Evolutionary conservation across 2,113 vertebrate genomes (phyloP).

Genomic region (Xiphorhynchus elegans): DNA sequence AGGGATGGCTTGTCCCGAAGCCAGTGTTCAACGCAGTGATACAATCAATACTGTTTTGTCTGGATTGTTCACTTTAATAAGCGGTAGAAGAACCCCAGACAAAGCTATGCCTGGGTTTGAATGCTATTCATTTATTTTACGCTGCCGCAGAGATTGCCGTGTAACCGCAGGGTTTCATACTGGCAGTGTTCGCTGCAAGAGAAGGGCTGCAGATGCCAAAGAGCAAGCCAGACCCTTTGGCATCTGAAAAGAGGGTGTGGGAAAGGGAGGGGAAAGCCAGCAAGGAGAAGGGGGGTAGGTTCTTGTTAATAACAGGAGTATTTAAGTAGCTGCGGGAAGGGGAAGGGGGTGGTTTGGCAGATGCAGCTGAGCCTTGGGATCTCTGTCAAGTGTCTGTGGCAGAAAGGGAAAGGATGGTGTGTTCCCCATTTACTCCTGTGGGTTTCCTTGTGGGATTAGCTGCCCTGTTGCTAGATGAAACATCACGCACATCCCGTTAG

Average conservation of each 20-base stretch:
- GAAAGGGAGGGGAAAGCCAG: not conserved
- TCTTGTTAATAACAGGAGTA: constrained; percentile 13
- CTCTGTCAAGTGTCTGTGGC: not conserved
- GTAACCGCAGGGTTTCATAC: constrained; percentile 46
- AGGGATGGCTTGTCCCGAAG: not conserved
- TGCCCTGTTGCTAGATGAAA: not conserved
- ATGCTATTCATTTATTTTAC: constrained; percentile 58
- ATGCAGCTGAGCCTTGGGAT: not conserved
- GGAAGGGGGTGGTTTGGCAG: constrained; percentile 15
- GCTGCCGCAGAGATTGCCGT: constrained; percentile 25
- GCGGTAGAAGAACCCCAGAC: constrained; percentile 35
- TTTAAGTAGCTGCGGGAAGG: constrained; percentile 20
- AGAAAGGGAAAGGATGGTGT: not conserved
- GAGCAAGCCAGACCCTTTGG: constrained; percentile 36
- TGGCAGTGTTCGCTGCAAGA: not conserved
- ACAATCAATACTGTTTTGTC: constrained; percentile 62
- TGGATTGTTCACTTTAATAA: constrained; percentile 43
- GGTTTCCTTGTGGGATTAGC: not conserved
- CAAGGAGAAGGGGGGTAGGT: not conserved
- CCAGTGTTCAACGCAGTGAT: not conserved
- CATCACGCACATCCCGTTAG: not conserved
- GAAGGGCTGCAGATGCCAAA: constrained; percentile 48
- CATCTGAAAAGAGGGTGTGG: constrained; percentile 36
- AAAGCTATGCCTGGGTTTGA: constrained; percentile 33
- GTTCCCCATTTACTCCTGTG: not conserved